phyloP scores from a whole-genome alignment of 2,888 invertebrate genomes.

The Nephrotoma flavescens region DNA sequence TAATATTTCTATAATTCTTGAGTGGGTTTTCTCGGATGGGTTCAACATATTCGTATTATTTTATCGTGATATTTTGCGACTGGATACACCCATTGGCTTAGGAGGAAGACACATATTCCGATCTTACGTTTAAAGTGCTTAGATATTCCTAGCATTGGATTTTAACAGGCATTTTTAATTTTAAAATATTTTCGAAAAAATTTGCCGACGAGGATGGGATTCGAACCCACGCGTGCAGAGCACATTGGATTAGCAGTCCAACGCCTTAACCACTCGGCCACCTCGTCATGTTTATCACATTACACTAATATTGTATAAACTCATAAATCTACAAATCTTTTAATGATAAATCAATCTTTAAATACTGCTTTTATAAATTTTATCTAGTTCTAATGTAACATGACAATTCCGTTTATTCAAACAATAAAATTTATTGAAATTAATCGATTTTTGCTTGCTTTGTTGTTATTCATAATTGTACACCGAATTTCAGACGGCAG shows the following conservation, averaged over 20 bases:
- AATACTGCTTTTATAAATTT: not conserved
- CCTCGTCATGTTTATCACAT: constrained; percentile 41
- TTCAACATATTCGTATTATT: too few species aligned
- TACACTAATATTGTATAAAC: not conserved
- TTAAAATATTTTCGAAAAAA: constrained; percentile 18
- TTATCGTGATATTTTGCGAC: too few species aligned
- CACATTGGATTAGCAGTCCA: constrained; percentile 80
- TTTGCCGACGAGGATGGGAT: constrained; percentile 61
- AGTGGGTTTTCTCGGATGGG: too few species aligned
- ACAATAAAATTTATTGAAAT: not conserved
- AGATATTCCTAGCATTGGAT: too few species aligned
- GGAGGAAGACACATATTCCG: too few species aligned
- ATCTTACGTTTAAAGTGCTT: too few species aligned
- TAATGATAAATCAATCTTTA: not conserved
- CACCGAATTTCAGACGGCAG: not conserved
- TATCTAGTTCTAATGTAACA: not conserved
- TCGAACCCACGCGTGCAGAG: constrained; percentile 80
- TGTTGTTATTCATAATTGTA: not conserved
- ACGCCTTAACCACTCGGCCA: constrained; percentile 80
- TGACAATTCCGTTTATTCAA: not conserved
- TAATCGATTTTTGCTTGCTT: not conserved
- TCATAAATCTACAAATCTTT: not conserved
- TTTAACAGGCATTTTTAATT: too few species aligned
- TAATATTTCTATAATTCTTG: too few species aligned
- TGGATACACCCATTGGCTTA: too few species aligned